Evolutionary conservation across 2,113 vertebrate genomes (phyloP).

Genomic region (Nothobranchius furzeri): DNA sequence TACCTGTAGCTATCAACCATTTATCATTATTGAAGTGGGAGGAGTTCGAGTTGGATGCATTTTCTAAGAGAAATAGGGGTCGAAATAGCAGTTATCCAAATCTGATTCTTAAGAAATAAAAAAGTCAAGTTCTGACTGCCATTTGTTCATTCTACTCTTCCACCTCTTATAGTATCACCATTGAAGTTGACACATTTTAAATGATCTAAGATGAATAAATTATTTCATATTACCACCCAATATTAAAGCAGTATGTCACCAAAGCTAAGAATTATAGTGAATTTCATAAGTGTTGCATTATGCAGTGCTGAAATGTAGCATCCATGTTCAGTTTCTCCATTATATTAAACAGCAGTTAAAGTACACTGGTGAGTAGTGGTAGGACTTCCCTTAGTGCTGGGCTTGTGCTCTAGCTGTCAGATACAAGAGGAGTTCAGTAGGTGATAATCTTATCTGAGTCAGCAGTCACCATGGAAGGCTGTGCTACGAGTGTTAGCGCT

Average conservation of each 20-base stretch:
- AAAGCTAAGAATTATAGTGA: background rate
- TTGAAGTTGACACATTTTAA: background rate
- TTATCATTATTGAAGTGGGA: no score
- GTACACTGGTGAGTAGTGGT: constrained; percentile 34
- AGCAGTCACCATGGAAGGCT: constrained; percentile 38
- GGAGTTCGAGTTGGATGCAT: no score
- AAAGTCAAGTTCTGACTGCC: no score
- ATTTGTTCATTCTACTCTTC: background rate
- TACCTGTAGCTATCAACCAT: no score
- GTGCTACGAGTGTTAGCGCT: background rate
- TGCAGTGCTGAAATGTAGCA: constrained; percentile 27
- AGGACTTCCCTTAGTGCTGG: constrained; percentile 50
- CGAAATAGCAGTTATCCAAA: background rate
- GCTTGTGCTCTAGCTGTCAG: constrained; percentile 13
- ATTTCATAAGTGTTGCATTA: constrained; percentile 33
- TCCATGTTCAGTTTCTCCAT: constrained; percentile 14
- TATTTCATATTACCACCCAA: background rate
- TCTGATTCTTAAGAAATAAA: no score
- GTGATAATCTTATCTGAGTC: constrained; percentile 63
- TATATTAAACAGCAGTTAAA: constrained; percentile 36
- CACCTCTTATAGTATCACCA: background rate
- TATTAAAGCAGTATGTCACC: constrained; percentile 1
- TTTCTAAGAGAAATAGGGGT: background rate
- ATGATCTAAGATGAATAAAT: background rate
- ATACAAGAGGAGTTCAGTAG: constrained; percentile 41